Conservation (phyloP, 2,113 vertebrate genomes). For the Hymenochirus boettgeri region DNA sequence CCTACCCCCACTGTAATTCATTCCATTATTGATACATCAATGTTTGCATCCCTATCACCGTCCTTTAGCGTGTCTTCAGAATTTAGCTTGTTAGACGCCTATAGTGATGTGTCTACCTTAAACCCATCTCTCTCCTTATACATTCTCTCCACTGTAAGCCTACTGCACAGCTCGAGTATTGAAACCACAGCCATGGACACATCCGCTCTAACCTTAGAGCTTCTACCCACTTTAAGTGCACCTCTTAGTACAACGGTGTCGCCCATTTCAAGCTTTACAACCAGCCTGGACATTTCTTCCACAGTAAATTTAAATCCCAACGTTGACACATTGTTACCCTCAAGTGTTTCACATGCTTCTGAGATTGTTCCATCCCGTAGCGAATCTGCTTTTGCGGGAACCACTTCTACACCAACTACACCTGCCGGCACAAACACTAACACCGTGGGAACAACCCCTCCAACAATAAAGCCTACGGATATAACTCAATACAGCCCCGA, state of each 20-base stretch:
- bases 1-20: no score
- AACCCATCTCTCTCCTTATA: no score
- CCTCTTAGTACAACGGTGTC: neutral
- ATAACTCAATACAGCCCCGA: no score
- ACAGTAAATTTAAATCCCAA: slow-evolving; percentile 36
- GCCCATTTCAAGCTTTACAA: neutral
- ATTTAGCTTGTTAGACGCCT: no score
- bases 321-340: slow-evolving; percentile 1
- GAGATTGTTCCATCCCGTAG: slow-evolving; percentile 27
- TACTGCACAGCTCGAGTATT: no score
- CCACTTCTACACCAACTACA: slow-evolving; percentile 14
- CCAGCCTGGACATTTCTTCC: slow-evolving; percentile 44
- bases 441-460: slow-evolving; percentile 5
- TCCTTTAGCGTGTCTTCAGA: no score
- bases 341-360: fast-evolving
- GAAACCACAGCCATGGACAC: no score
- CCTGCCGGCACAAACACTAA: neutral
- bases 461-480: slow-evolving; percentile 4
- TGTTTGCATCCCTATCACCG: no score
- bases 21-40: no score
- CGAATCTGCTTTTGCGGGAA: slow-evolving; percentile 1
- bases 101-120: no score
- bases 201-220: neutral
- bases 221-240: neutral
- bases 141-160: no score